Evolutionary conservation across 2,797 vertebrate species (phyloP), one percentile per base, ranked within the genome.

Genomic region (Sebastes goodei): DNA sequence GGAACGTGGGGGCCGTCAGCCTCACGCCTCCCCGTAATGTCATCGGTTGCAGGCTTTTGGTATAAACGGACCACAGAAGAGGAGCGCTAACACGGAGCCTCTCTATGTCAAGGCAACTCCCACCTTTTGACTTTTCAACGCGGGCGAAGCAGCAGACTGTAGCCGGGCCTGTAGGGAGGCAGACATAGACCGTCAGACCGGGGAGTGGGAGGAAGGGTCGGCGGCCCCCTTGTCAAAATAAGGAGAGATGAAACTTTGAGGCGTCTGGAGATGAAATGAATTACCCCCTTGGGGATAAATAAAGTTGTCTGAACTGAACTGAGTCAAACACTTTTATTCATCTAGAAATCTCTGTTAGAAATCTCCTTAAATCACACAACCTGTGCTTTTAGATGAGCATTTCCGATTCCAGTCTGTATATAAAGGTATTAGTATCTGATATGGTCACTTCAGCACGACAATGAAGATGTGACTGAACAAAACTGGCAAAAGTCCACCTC

Each of bases 1-100:
- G 86, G 85, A 92, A 92, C 63, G 73, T 86, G 76, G 76, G 55
- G 25, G 42, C 60, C 42, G 46, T 73, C 84, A 69, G 74, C 78
- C 69, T 74, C 61, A 38, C 46, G 11, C 75, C 59, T 79, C 78
- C 72, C 17, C 14, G 14, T 35, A 46, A 74, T 90, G 76, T 83
- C 88, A 89, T 83, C 79, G 49, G 74, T 35, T 71, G 55, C 32
- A 55, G 61, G 33, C 14, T 72, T 70, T 15, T 15, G 27, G 57
- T 77, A 71, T 66, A 73, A 83, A 80, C 21, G 49, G 25, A 72
- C 49, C 75, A 71, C 76, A 67, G 66, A 75, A 27, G 56, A 64
- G 30, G 25, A 79, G 72, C 2, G 25, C 33, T 52, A 60, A 80
- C 61, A 72, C 0, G 27, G 59, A 79, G 55, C 29, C 3, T n/a